Percentiles rank a stretch among this genome's conserved stretches.
Evolutionary conservation across 2,797 vertebrate genomes (phyloP).

Genomic region (Labroides dimidiatus): DNA sequence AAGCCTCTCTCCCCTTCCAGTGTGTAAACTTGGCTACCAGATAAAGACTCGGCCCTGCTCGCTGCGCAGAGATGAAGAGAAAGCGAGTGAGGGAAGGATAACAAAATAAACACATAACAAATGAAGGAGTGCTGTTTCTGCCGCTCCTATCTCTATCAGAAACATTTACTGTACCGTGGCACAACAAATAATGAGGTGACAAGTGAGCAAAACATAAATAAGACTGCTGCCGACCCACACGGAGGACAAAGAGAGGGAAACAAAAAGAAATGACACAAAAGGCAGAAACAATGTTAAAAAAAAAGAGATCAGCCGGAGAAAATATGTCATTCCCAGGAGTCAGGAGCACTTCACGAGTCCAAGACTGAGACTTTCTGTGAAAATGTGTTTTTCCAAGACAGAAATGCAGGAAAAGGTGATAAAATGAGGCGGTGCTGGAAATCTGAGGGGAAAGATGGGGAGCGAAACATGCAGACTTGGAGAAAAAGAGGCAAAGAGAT

Average conservation of each 20-base stretch:
- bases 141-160: conserved; percentile 77
- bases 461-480: conserved; percentile 40
- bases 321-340: conserved; percentile 19
- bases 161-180: conserved; percentile 80
- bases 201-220: conserved; percentile 76
- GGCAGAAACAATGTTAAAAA: background rate
- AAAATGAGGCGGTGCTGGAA: conserved; percentile 25
- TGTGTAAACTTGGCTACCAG: conserved; percentile 86
- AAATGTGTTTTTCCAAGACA: conserved; percentile 33
- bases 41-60: conserved; percentile 76
- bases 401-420: conserved; percentile 33
- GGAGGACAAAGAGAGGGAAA: conserved; percentile 22
- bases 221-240: conserved; percentile 14
- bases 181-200: conserved; percentile 82
- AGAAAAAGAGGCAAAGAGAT: conserved; percentile 52
- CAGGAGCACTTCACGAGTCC: background rate
- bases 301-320: conserved; percentile 28
- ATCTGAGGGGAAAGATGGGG: conserved; percentile 18
- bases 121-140: conserved; percentile 53
- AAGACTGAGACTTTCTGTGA: conserved; percentile 3
- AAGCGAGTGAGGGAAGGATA: conserved; percentile 73
- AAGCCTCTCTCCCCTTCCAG: conserved; percentile 75
- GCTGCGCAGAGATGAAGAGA: conserved; percentile 61
- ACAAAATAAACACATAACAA: conserved; percentile 80
- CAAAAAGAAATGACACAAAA: conserved; percentile 12